Conservation (phyloP, 1,140 invertebrate species). For the Atta colombica region DNA sequence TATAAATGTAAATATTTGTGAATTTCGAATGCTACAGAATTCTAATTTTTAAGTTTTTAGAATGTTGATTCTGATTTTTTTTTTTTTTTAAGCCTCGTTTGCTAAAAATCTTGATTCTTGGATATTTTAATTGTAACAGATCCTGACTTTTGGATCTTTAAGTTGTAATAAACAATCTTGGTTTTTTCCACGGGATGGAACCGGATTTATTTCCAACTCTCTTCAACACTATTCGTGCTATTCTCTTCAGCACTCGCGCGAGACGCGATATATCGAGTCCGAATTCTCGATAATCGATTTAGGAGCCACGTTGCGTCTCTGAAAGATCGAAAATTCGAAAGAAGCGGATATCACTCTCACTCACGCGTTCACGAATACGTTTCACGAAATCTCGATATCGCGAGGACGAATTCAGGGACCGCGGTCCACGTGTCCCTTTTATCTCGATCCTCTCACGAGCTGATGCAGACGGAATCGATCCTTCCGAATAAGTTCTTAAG, state of each 20-base stretch:
- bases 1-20: not conserved
- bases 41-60: not conserved
- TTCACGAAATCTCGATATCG: not conserved
- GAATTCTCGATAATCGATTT: slow-evolving; percentile 9
- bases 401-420: not conserved
- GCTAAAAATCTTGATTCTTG: not conserved
- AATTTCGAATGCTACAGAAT: not conserved
- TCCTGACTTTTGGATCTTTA: not conserved
- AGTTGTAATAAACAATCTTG: not conserved
- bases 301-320: not conserved
- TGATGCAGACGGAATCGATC: not conserved
- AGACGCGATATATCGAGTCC: not conserved
- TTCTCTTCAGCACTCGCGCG: slow-evolving; percentile 34
- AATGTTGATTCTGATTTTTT: no score
- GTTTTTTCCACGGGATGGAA: not conserved
- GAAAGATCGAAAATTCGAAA: not conserved
- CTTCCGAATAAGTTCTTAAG: not conserved
- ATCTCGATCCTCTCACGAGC: not conserved
- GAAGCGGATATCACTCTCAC: slow-evolving; percentile 45
- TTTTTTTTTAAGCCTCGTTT: not conserved
- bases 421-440: not conserved
- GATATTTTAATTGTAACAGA: not conserved
- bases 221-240: not conserved
- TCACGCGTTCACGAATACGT: not conserved
- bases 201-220: slow-evolving; percentile 23